Conservation (phyloP, 2,888 invertebrate genomes). For the Dasysyrphus tricinctus region DNA sequence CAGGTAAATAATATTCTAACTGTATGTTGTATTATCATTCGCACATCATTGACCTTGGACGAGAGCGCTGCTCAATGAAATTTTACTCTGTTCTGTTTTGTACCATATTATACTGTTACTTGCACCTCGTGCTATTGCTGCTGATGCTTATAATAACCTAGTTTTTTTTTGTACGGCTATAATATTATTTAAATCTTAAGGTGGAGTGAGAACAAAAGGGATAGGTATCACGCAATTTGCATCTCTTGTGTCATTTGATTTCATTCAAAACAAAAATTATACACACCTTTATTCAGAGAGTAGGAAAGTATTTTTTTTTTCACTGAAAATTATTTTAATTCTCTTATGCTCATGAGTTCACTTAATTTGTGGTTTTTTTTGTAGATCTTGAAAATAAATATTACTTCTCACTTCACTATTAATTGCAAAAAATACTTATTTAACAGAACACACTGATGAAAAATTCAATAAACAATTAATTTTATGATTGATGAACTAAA, state of each 20-base stretch:
- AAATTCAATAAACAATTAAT: conserved; percentile 26
- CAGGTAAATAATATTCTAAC: neutral
- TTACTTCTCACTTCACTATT: conserved; percentile 4
- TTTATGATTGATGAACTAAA: conserved; percentile 18
- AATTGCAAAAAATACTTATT: neutral
- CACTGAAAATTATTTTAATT: neutral
- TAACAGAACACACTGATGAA: neutral
- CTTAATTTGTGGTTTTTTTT: neutral
- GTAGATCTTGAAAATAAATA: neutral
- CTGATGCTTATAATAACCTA: conserved; percentile 16
- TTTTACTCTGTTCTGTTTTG: conserved; percentile 9
- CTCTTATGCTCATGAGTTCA: neutral
- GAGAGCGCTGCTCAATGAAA: conserved; percentile 23
- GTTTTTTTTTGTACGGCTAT: neutral
- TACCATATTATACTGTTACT: neutral
- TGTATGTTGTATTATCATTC: neutral
- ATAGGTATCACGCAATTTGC: neutral
- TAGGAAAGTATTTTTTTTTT: neutral
- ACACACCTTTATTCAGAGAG: conserved; percentile 24
- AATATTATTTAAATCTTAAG: neutral
- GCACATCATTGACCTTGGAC: conserved; percentile 28
- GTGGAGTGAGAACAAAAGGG: neutral
- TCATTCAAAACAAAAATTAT: conserved; percentile 28
- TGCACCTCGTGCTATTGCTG: conserved; percentile 19
- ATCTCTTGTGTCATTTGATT: conserved; percentile 8